A percentile compares a stretch with the other conserved stretches of the same genome.
These are phyloP conservation scores for Ariolimax columbianus DNA, from an alignment of 2,888 invertebrate species.

Conservation along the genomic window DNA sequence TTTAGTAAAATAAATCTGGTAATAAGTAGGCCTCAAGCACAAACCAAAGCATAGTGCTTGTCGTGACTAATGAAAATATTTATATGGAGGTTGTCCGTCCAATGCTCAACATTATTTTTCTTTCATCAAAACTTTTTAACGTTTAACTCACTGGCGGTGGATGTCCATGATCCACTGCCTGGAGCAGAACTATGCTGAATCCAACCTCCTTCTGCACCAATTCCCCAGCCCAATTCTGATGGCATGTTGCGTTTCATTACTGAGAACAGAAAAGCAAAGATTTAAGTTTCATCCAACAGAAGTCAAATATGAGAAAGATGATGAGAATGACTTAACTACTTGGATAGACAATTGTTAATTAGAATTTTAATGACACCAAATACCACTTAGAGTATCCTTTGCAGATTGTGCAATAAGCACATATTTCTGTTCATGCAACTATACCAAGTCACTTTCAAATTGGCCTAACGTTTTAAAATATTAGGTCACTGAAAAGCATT, in stretches of 20 bases:
- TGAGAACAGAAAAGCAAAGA: slow-evolving; percentile 41
- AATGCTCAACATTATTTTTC: background rate
- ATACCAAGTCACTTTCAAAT: background rate
- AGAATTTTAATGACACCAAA: too few species aligned
- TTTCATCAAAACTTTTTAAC: background rate
- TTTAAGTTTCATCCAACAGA: background rate
- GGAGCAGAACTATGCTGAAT: slow-evolving; percentile 43
- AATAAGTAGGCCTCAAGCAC: background rate
- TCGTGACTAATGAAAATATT: background rate
- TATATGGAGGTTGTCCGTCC: background rate
- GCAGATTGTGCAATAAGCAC: too few species aligned
- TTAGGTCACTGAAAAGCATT: slow-evolving; percentile 45
- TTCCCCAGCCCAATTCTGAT: slow-evolving; percentile 51
- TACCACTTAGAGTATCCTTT: too few species aligned
- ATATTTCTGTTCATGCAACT: slow-evolving; percentile 1
- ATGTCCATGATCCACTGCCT: slow-evolving; percentile 54
- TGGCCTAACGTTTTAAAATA: background rate
- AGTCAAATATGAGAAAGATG: background rate
- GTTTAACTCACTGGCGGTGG: slow-evolving; percentile 50
- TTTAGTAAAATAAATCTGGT: background rate
- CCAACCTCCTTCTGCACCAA: slow-evolving; percentile 50
- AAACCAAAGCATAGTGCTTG: background rate
- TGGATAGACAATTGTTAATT: background rate
- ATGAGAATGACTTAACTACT: background rate
- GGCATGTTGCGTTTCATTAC: slow-evolving; percentile 50